phyloP scores from a whole-genome alignment of 2,113 vertebrate genomes.

The Synchiropus splendidus region DNA sequence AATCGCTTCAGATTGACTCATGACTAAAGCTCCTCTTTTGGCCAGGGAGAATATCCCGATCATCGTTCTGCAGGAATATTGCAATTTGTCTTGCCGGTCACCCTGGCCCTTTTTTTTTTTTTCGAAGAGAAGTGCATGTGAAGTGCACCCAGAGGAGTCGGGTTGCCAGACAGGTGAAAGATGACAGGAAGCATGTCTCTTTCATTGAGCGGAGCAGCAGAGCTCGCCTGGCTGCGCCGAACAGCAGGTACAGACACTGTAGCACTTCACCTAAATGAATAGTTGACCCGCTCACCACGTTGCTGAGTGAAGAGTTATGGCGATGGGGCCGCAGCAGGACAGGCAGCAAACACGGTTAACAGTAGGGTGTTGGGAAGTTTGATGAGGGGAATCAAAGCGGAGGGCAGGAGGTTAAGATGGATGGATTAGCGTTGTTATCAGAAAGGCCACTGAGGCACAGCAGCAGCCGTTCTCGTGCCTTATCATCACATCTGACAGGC shows the following conservation, averaged over 20 bases:
- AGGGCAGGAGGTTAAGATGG: conserved; percentile 50
- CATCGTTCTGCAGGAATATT: conserved; percentile 47
- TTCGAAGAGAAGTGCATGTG: conserved; percentile 50
- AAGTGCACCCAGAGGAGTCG: conserved; percentile 38
- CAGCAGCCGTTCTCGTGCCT: conserved; percentile 23
- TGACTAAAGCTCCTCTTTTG: conserved; percentile 35
- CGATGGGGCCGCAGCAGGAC: conserved; percentile 24
- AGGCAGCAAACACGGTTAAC: conserved; percentile 44
- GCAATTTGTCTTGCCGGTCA: conserved; percentile 56
- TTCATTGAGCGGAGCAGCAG: conserved; percentile 20
- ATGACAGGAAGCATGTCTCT: conserved; percentile 49
- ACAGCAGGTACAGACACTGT: conserved; percentile 41
- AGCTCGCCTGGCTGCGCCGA: conserved; percentile 23
- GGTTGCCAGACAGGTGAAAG: conserved; percentile 49
- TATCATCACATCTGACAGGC: conserved; percentile 40
- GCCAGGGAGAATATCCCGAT: conserved; percentile 47
- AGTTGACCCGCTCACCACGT: conserved; percentile 36
- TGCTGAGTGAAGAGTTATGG: conserved; percentile 47
- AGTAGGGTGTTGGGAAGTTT: conserved; percentile 43
- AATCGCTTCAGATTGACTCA: conserved; percentile 33
- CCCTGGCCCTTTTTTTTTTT: conserved; percentile 42
- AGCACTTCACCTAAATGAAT: conserved; percentile 58
- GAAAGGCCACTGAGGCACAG: conserved; percentile 30
- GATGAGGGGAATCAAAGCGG: conserved; percentile 52
- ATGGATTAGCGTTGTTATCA: conserved; percentile 55